phyloP scores from a whole-genome alignment of 2,888 invertebrate genomes.

The Sericinus montela region DNA sequence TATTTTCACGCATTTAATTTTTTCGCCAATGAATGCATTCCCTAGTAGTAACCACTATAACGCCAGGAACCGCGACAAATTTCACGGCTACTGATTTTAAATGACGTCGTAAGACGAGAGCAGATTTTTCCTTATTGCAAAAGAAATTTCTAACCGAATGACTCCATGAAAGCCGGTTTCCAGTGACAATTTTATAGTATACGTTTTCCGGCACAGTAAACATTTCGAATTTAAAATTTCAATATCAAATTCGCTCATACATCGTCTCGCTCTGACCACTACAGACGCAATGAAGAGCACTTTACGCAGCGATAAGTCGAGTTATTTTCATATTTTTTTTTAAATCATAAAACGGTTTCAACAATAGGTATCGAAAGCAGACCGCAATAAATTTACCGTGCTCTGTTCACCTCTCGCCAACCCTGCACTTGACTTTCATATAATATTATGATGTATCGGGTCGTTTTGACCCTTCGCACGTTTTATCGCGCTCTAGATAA shows the following conservation, averaged over 20 bases:
- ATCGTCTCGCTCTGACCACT: slow-evolving; percentile 27
- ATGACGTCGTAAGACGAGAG: slow-evolving; percentile 53
- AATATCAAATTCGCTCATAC: slow-evolving; percentile 23
- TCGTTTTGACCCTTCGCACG: slow-evolving; percentile 73
- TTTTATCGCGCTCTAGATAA: slow-evolving; percentile 61
- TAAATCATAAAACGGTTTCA: slow-evolving; percentile 59
- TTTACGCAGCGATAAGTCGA: slow-evolving; percentile 39
- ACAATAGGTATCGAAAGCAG: slow-evolving; percentile 75
- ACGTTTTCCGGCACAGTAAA: slow-evolving; percentile 32
- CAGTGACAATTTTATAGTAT: slow-evolving; percentile 42
- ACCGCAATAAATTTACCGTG: slow-evolving; percentile 68
- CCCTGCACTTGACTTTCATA: slow-evolving; percentile 77
- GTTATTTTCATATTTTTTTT: slow-evolving; percentile 56
- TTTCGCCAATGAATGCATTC: slow-evolving; percentile 29
- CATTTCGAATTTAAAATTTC: slow-evolving; percentile 34
- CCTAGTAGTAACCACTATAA: slow-evolving; percentile 22
- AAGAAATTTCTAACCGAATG: slow-evolving; percentile 62
- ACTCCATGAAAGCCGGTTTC: slow-evolving; percentile 39
- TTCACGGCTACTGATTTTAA: slow-evolving; percentile 64
- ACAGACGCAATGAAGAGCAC: slow-evolving; percentile 26
- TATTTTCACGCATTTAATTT: slow-evolving; percentile 20
- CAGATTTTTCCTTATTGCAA: slow-evolving; percentile 53
- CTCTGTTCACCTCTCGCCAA: slow-evolving; percentile 69
- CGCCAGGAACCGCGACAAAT: slow-evolving; percentile 58
- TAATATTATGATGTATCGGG: slow-evolving; percentile 77